Evolutionary conservation across 2,113 vertebrate species (phyloP).

Genomic region (Noctilio leporinus): DNA sequence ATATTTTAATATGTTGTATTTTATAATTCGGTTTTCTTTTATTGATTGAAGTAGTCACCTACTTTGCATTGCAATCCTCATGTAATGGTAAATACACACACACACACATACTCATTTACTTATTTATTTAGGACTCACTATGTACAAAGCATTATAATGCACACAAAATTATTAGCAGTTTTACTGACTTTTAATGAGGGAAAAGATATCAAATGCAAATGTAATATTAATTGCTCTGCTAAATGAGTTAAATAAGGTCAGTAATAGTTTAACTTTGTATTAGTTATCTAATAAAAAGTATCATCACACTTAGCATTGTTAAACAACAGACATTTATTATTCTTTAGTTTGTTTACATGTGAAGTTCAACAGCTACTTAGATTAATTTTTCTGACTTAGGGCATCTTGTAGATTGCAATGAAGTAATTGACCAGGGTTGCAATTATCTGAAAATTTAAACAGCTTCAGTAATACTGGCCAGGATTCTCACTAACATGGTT

Average conservation of each 20-base stretch:
- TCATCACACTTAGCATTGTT: background rate
- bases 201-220: background rate
- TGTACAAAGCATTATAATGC: background rate
- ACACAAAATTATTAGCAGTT: background rate
- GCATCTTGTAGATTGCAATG: background rate
- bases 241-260: background rate
- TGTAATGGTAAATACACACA: background rate
- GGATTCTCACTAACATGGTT: background rate
- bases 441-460: background rate
- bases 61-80: background rate
- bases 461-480: fast-evolving
- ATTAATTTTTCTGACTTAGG: background rate
- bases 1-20: background rate
- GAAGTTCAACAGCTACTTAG: background rate
- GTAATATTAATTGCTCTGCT: background rate
- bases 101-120: background rate
- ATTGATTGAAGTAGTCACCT: background rate
- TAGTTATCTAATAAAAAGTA: background rate
- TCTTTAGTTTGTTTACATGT: background rate
- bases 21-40: background rate
- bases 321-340: background rate
- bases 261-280: background rate
- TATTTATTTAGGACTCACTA: background rate
- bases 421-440: background rate
- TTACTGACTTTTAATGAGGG: background rate